Evolutionary conservation across 2,888 invertebrate genomes (phyloP), one percentile per base, ranked within the genome.

Genomic region (Eilema caniola): DNA sequence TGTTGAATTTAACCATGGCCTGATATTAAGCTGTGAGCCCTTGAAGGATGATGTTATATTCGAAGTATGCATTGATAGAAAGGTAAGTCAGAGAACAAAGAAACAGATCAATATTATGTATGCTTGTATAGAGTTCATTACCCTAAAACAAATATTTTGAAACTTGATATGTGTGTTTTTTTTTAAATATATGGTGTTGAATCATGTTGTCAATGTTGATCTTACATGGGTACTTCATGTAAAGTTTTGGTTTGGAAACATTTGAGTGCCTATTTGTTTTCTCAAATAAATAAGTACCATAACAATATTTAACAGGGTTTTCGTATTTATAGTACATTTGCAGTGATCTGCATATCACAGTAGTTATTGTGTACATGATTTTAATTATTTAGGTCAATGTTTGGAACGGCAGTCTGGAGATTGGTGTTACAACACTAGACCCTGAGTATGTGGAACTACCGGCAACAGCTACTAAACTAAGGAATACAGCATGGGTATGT

Each of bases 331-430:
- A 37, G n/a, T 37, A 24, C 4, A 59, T 62, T 24, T 41, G 37
- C 24, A 62, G 11, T 10, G 2, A 33, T 41, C 47, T 47, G 20
- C 20, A 20, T 20, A 20, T 20, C 14, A 3, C 14, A 16, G 14
- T 41, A 14, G 4, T 14, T n/a, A 10, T 8, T 33, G 23, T 23
- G 11, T 16, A 8, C 24, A 37, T 37, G 23, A 23, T 41, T 67
- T 73, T 33, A 60, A 64, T 25, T 65, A 7, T 73, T 25, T 81
- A 98, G 98, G 97, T 98, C 74, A 97, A 97, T 91, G 97, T 97
- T 87, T 99, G 99, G 99, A 98, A 98, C 69, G 99, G 99, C 0
- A 98, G 98, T 3, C 97, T 99, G 63, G 99, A 99, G 95, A 98
- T 98, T 89, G 98, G 98, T 56, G 98, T 98, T 0, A 99, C 99